These are phyloP conservation scores for Elegia similella DNA, from an alignment of 2,888 invertebrate genomes.

Conservation along the genomic window DNA sequence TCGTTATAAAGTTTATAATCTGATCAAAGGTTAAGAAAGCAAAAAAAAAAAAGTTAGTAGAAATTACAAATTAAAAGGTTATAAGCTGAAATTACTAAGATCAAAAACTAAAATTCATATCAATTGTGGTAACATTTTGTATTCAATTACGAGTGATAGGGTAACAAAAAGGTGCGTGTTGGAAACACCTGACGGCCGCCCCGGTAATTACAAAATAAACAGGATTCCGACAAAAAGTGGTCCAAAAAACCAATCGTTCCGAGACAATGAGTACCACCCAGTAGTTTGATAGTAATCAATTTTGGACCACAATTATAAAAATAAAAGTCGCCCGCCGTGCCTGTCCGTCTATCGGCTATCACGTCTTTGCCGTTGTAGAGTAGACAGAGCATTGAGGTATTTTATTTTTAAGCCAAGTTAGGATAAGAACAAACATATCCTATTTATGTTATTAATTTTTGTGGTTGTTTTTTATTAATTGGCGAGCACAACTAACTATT, in stretches of 20 bases:
- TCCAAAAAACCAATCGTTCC: constrained; percentile 19
- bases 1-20: too few relatives aligned
- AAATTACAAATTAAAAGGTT: too few relatives aligned
- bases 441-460: too few relatives aligned
- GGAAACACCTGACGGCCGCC: background rate
- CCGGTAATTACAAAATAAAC: constrained; percentile 22
- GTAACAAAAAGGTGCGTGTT: constrained; percentile 5
- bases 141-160: constrained; percentile 1
- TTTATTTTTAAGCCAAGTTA: background rate
- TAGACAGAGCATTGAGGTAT: background rate
- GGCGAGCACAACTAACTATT: too few relatives aligned
- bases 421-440: too few relatives aligned
- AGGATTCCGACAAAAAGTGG: constrained; percentile 21
- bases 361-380: background rate
- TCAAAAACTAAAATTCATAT: background rate
- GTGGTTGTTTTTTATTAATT: too few relatives aligned
- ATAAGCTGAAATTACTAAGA: background rate
- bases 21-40: too few relatives aligned
- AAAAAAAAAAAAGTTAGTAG: too few relatives aligned
- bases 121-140: too few relatives aligned
- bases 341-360: background rate
- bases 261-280: constrained; percentile 28
- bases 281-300: constrained; percentile 43
- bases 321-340: constrained; percentile 7
- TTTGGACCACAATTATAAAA: constrained; percentile 31